These are phyloP conservation scores for Egretta garzetta DNA, from an alignment of 2,113 vertebrate species.

Conservation along the genomic window DNA sequence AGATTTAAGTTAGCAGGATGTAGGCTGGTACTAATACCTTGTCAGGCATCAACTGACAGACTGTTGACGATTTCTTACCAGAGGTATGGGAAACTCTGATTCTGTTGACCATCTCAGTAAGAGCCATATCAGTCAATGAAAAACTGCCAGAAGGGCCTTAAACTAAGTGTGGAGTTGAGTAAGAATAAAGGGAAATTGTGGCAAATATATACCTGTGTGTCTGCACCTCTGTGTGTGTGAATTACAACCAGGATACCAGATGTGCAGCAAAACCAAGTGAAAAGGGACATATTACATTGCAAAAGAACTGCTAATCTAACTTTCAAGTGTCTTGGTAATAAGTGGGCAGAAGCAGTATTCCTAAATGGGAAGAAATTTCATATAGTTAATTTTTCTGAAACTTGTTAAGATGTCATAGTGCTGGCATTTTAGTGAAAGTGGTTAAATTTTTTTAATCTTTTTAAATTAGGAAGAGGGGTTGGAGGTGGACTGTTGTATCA, in stretches of 20 bases:
- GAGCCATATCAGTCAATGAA: background rate
- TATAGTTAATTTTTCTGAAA: background rate
- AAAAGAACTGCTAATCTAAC: background rate
- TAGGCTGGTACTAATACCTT: background rate
- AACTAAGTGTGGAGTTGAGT: background rate
- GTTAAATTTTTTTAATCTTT: background rate
- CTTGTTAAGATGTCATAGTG: background rate
- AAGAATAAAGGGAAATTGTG: background rate
- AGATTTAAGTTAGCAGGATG: background rate
- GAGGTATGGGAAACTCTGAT: background rate
- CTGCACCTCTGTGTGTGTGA: background rate
- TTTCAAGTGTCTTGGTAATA: background rate
- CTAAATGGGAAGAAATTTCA: background rate
- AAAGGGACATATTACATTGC: background rate
- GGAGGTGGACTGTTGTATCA: background rate
- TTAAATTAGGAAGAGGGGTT: background rate
- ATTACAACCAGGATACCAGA: background rate
- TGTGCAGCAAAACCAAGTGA: background rate
- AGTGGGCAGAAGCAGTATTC: background rate
- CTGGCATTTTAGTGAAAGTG: background rate
- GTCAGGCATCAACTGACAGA: background rate
- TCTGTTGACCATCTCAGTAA: background rate
- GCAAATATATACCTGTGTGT: background rate
- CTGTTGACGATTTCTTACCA: background rate
- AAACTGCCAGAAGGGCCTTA: background rate